Evolutionary conservation across 1,140 invertebrate species (phyloP).

Genomic region (Conopomorpha cramerella): DNA sequence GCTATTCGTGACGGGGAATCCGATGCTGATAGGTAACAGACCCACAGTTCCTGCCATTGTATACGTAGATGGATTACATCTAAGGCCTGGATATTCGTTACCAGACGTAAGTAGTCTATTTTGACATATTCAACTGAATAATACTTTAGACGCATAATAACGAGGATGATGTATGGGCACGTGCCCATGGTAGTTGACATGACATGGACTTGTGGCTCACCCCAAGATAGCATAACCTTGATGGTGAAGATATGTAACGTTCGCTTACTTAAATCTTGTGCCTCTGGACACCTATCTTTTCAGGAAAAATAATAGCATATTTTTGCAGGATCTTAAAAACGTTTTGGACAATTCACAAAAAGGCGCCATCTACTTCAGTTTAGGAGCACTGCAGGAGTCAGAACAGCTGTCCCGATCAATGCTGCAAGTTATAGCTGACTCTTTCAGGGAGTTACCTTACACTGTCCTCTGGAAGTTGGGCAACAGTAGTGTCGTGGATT

Average conservation of each 20-base stretch:
- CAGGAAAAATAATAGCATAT: no score
- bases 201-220: no score
- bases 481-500: constrained; percentile 39
- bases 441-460: constrained; percentile 56
- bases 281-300: no score
- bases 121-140: no score
- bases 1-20: constrained; percentile 31
- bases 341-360: constrained; percentile 47
- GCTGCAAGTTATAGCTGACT: constrained; percentile 37
- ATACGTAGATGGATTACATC: constrained; percentile 60
- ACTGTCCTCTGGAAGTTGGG: constrained; percentile 66
- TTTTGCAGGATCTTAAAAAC: constrained; percentile 46
- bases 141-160: no score
- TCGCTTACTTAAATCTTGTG: no score
- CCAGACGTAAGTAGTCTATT: constrained; percentile 30
- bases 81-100: constrained; percentile 40
- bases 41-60: constrained; percentile 47
- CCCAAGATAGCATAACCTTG: no score
- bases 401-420: constrained; percentile 35
- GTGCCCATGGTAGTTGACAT: no score
- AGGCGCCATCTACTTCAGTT: constrained; percentile 59
- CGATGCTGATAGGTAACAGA: constrained; percentile 34
- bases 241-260: no score
- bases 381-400: constrained; percentile 56
- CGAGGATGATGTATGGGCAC: no score